Base-by-base conservation (phyloP, 2,888 invertebrate genomes). In the Rosalia funebris region DNA sequence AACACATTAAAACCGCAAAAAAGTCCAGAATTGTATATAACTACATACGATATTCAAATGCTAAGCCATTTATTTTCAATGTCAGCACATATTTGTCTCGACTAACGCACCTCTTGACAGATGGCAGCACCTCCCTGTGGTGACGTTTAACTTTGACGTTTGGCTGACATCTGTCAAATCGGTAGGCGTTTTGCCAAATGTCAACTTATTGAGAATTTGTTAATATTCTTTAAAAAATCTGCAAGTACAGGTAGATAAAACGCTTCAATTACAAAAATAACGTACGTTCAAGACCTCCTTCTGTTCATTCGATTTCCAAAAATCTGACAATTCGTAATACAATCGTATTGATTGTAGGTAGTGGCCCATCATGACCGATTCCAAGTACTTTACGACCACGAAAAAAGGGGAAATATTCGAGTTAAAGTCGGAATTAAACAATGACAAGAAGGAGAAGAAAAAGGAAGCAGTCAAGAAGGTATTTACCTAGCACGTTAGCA, bases 381-480 rank as follows among this genome's bases (percentile, higher is more conserved):
- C 98, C 50, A 99, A 99, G 83, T 99, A 99, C 84, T 99, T 99
- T 82, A 98, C 98, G 5, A 99, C 98, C 65, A 99, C 98, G 65
- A 99, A 99, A 83, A 99, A 99, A 83, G 98, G 99, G 73, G 99
- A 99, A 84, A 98, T 99, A 79, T 99, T 98, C 84, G 99, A 99
- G 84, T 84, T 99, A 55, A 99, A 99, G 82, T 97, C 97, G 3
- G 99, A 99, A 82, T 84, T 99, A 56, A 99, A 99, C 82, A 98
- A 96, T 86, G 99, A 99, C 80, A 99, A 98, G 82, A 99, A 99
- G 77, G 98, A 99, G 78, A 98, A 99, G 84, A 98, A 98, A 82
- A 94, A 98, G 79, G 99, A 99, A 83, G 99, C 99, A 47, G 98
- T 99, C 0, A 99, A 99, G 82, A 99, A 99, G 88, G 98, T 96